Evolutionary conservation across 2,888 invertebrate genomes (phyloP), one percentile per base, ranked within the genome.

Genomic region (Osmoderma eremita): DNA sequence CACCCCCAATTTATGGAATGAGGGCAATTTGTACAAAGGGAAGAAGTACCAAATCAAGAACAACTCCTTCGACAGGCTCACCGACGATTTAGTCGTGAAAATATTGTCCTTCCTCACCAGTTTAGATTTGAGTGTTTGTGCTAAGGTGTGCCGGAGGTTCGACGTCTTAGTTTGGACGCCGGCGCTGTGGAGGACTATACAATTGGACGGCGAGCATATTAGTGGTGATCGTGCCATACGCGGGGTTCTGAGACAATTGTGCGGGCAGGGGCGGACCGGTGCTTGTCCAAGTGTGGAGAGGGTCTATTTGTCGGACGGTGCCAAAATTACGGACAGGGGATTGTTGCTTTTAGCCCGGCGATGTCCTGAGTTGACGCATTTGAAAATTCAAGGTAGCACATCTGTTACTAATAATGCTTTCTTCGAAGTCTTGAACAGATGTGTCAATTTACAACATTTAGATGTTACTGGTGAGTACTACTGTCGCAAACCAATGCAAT

Each of bases 141-240:
- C 90, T 1, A 86, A 91, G 63, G 92, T 93, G 3, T 92, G 92
- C 77, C 84, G 90, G 18, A 84, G 92, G 54, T 92, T 93, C 82
- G 91, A 92, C 81, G 85, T 88, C 71, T 83, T 93, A 30, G 91
- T 90, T 41, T 93, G 93, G 93, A 89, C 90, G 39, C 92, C 93
- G 0, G 81, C 86, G 6, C 82, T 94, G 18, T 94, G 93, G 93
- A 86, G 88, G 71, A 85, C 86, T 48, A 88, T 92, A 54, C 85
- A 85, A 24, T 80, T 92, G 50, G 85, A 87, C 64, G 88, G 89
- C 56, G 88, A 86, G 72, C 78, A 81, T 61, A 79, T 87, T 6
- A 85, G 87, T 74, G 90, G 89, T 0, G 91, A 92, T 81, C 85
- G 86, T 74, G 90, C 90, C 6, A 83, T 88, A 51, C 84, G 86